These are phyloP conservation scores for Lycocorax pyrrhopterus DNA, from an alignment of 2,113 vertebrate species.

Conservation along the genomic window DNA sequence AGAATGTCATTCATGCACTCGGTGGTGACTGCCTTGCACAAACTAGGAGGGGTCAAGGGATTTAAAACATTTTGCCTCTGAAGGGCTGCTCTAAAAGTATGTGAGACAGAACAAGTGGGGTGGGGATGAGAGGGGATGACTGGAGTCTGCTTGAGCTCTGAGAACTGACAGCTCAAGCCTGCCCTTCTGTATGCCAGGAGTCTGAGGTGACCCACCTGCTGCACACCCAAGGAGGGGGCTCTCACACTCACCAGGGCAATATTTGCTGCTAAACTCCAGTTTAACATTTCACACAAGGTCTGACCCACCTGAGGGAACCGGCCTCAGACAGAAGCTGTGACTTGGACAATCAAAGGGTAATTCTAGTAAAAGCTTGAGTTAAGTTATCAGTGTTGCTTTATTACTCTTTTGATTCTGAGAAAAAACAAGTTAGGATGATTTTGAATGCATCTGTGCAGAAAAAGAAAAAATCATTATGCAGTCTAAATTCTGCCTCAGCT, in stretches of 20 bases:
- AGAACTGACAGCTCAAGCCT: not conserved
- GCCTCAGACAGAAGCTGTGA: not conserved
- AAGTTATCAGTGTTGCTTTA: not conserved
- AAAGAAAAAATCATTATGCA: not conserved
- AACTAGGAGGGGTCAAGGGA: not conserved
- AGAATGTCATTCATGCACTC: not conserved
- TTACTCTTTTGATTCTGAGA: not conserved
- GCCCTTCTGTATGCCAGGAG: not conserved
- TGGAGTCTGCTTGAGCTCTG: not conserved
- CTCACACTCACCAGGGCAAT: rapidly evolving
- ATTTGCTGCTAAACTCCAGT: not conserved
- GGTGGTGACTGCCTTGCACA: not conserved
- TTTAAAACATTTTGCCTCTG: not conserved
- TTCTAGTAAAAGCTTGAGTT: not conserved
- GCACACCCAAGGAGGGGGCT: not conserved
- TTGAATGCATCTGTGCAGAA: not conserved
- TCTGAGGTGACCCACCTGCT: not conserved
- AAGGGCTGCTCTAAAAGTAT: not conserved
- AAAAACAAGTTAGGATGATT: not conserved
- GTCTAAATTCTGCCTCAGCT: not conserved
- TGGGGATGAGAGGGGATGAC: not conserved
- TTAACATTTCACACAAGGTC: rapidly evolving
- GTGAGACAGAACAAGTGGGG: not conserved
- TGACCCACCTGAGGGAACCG: not conserved
- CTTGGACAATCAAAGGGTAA: not conserved